A percentile compares a stretch with the other conserved stretches of the same genome.
Conservation (phyloP, 2,888 invertebrate genomes). For the Spilosoma lubricipeda region DNA sequence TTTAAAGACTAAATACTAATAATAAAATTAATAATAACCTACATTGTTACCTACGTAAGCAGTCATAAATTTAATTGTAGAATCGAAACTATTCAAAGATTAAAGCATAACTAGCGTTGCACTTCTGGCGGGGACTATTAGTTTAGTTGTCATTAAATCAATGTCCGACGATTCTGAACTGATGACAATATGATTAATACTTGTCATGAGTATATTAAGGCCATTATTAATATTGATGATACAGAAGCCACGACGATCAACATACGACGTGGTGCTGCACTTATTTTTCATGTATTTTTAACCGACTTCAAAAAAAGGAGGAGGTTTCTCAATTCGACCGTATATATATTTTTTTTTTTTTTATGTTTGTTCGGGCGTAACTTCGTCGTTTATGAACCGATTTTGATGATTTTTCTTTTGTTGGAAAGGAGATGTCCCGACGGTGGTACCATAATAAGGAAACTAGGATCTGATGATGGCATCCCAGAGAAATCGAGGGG, state of each 20-base stretch:
- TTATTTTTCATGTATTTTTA: no score
- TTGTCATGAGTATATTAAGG: background rate
- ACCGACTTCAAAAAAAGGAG: no score
- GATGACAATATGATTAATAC: constrained; percentile 2
- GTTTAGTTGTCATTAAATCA: constrained; percentile 9
- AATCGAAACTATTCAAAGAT: background rate
- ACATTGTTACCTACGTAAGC: background rate
- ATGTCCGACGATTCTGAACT: background rate
- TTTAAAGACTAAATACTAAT: no score
- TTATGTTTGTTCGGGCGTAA: no score
- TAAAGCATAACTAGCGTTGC: constrained; percentile 3
- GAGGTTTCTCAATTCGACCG: no score
- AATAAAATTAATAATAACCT: background rate
- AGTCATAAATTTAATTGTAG: constrained; percentile 1
- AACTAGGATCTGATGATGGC: no score
- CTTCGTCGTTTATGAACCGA: no score
- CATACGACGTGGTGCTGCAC: background rate
- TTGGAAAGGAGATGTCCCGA: no score
- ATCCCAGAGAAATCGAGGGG: no score
- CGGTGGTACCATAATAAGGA: no score
- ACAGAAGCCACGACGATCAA: background rate
- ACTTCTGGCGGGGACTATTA: background rate
- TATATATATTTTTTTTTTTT: no score
- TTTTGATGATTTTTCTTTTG: no score
- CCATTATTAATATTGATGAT: background rate